Evolutionary conservation across 2,888 invertebrate species (phyloP).

Genomic region (Amaurobius ferox): DNA sequence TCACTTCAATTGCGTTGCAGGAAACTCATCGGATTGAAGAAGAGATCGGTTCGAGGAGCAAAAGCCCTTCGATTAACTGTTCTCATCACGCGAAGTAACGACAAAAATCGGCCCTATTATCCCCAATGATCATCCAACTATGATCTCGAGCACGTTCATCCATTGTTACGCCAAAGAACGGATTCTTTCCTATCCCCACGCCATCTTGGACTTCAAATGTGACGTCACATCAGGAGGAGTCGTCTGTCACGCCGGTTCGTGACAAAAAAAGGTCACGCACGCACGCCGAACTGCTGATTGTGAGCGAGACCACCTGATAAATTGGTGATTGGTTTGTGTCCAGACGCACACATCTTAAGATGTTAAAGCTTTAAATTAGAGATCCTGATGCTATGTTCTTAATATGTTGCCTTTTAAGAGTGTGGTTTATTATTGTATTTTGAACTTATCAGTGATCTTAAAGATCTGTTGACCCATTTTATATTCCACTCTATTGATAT

Average conservation of each 20-base stretch:
- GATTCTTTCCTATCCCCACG: constrained; percentile 21
- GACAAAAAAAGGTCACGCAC: constrained; percentile 41
- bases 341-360: constrained; percentile 16
- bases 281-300: constrained; percentile 34
- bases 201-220: constrained; percentile 45
- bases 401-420: neutral
- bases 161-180: constrained; percentile 9
- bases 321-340: constrained; percentile 48
- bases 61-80: constrained; percentile 54
- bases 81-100: constrained; percentile 48
- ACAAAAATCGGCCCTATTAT: constrained; percentile 53
- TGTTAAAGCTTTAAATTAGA: constrained; percentile 34
- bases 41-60: constrained; percentile 42
- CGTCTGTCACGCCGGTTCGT: constrained; percentile 59
- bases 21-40: neutral
- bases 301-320: constrained; percentile 36
- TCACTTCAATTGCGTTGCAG: neutral
- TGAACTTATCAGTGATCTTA: constrained; percentile 38
- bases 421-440: constrained; percentile 33
- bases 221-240: constrained; percentile 65
- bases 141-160: constrained; percentile 53
- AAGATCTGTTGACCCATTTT: constrained; percentile 28
- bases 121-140: constrained; percentile 60
- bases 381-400: constrained; percentile 29
- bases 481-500: constrained; percentile 31